phyloP scores from a whole-genome alignment of 2,888 invertebrate genomes.

The Leptinotarsa tumamoca region DNA sequence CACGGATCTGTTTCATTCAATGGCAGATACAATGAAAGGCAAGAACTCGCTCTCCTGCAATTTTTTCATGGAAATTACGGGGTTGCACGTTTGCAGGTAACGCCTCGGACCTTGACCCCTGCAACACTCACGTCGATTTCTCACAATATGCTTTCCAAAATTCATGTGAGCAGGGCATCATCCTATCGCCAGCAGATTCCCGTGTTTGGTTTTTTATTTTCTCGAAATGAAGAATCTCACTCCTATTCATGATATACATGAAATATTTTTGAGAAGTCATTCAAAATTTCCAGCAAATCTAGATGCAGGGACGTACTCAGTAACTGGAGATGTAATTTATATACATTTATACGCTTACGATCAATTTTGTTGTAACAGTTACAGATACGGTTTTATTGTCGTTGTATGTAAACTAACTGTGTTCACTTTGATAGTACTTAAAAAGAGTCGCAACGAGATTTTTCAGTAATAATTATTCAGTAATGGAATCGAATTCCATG shows the following conservation, averaged over 20 bases:
- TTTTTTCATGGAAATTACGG: neutral
- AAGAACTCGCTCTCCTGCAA: neutral
- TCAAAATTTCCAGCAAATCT: neutral
- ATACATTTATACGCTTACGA: no score
- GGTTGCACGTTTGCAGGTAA: constrained; percentile 10
- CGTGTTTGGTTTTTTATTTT: neutral
- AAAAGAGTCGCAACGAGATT: no score
- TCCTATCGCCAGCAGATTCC: neutral
- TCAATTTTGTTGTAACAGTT: no score
- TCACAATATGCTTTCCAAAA: neutral
- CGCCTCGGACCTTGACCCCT: constrained; percentile 10
- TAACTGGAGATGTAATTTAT: no score
- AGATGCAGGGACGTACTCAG: neutral
- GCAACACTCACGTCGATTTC: neutral
- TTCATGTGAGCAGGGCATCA: neutral
- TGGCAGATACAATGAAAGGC: neutral
- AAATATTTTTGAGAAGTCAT: neutral
- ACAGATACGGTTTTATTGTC: no score
- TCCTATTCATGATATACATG: neutral
- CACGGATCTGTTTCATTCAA: neutral
- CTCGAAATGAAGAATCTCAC: neutral
- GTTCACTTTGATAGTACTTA: no score
- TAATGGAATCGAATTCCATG: no score
- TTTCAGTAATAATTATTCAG: no score
- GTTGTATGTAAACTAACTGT: no score